Evolutionary conservation across 2,113 vertebrate species (phyloP).

Genomic region (Buteo buteo): DNA sequence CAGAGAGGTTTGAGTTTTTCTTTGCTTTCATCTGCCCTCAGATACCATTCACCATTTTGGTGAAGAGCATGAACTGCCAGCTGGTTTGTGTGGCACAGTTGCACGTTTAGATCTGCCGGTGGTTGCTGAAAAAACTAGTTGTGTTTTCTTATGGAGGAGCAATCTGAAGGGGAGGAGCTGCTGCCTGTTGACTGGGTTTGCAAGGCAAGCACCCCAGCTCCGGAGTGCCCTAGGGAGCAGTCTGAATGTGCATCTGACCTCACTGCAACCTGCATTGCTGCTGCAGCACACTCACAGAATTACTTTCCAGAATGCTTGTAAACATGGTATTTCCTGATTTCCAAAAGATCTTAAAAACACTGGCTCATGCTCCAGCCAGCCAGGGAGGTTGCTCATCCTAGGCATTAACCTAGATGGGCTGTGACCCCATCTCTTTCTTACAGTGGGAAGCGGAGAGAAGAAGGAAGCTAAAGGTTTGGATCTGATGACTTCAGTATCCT

Average conservation of each 20-base stretch:
- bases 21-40: conserved; percentile 42
- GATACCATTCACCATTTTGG: conserved; percentile 30
- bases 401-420: neutral
- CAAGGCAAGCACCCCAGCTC: neutral
- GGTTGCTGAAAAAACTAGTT: neutral
- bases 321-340: neutral
- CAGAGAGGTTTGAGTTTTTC: conserved; percentile 13
- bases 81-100: neutral
- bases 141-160: neutral
- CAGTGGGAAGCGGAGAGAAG: neutral
- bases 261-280: neutral
- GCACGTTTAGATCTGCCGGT: neutral
- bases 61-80: neutral
- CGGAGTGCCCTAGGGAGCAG: neutral
- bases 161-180: neutral
- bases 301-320: neutral
- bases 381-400: neutral
- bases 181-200: conserved; percentile 1
- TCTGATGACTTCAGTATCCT: neutral
- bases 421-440: neutral
- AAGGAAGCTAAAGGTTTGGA: neutral
- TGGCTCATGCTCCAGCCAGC: neutral
- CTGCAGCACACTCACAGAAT: neutral
- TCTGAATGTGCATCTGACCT: neutral
- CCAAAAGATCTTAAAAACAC: neutral